Percentiles rank a stretch among this genome's conserved stretches.
Evolutionary conservation across 2,888 invertebrate species (phyloP).

Genomic region (Synergus japonicus): DNA sequence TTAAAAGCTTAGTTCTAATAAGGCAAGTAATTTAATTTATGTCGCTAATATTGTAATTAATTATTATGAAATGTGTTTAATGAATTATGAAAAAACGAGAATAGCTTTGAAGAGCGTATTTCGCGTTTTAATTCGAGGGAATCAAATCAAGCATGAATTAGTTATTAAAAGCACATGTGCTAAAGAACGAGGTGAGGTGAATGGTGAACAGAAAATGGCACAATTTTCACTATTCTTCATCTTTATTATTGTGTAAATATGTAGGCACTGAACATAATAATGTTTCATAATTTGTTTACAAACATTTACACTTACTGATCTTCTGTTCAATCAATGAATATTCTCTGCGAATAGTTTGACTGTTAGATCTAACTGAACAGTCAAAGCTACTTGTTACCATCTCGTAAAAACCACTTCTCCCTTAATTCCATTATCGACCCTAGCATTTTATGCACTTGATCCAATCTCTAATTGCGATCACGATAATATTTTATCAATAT

Average conservation of each 20-base stretch:
- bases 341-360: conserved; percentile 68
- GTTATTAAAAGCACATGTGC: neutral
- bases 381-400: conserved; percentile 63
- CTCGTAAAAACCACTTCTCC: conserved; percentile 58
- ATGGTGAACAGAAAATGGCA: conserved; percentile 57
- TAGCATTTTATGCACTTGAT: conserved; percentile 72
- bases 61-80: neutral
- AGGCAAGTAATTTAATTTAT: neutral
- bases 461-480: conserved; percentile 73
- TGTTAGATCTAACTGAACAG: conserved; percentile 50
- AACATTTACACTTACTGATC: conserved; percentile 75
- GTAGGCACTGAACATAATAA: conserved; percentile 77
- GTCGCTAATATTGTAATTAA: neutral
- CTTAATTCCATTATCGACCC: conserved; percentile 56
- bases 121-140: neutral
- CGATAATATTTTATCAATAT: conserved; percentile 73
- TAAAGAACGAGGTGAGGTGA: conserved; percentile 44
- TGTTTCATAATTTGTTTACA: conserved; percentile 77
- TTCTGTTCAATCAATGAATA: conserved; percentile 73
- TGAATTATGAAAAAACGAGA: conserved; percentile 1
- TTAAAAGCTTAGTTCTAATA: neutral
- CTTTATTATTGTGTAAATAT: conserved; percentile 77
- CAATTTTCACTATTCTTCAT: conserved; percentile 72
- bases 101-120: neutral
- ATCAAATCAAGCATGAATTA: neutral